phyloP scores from a whole-genome alignment of 2,888 invertebrate species.

The Andrena minutula region DNA sequence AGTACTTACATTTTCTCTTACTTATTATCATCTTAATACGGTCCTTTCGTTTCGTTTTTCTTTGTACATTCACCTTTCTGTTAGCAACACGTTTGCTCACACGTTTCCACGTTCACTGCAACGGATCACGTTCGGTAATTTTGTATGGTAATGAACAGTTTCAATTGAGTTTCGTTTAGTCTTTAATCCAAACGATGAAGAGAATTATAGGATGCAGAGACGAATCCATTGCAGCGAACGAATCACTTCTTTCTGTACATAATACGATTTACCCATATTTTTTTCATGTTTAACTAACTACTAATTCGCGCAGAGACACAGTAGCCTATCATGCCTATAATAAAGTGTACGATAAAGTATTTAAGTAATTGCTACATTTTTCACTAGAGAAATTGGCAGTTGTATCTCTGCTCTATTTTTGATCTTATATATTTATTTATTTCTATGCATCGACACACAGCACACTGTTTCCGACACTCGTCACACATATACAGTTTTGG shows the following conservation, averaged over 20 bases:
- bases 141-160: neutral
- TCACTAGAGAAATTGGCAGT: conserved; percentile 25
- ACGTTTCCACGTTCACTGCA: conserved; percentile 20
- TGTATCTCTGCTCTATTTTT: conserved; percentile 57
- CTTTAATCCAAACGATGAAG: neutral
- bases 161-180: neutral
- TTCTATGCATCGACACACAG: conserved; percentile 41
- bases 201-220: neutral
- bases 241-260: conserved; percentile 50
- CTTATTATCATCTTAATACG: conserved; percentile 70
- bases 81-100: conserved; percentile 33
- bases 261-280: conserved; percentile 32
- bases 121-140: neutral
- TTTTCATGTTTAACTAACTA: conserved; percentile 24
- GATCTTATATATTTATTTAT: conserved; percentile 51
- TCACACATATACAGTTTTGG: conserved; percentile 45
- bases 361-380: neutral
- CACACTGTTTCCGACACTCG: conserved; percentile 36
- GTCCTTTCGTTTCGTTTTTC: conserved; percentile 55
- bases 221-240: conserved; percentile 38
- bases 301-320: conserved; percentile 45
- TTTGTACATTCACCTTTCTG: conserved; percentile 51
- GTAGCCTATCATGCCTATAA: conserved; percentile 36
- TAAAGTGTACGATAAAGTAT: neutral
- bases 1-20: conserved; percentile 84